phyloP scores from a whole-genome alignment of 2,888 invertebrate species.

The Cataglyphis livida region DNA sequence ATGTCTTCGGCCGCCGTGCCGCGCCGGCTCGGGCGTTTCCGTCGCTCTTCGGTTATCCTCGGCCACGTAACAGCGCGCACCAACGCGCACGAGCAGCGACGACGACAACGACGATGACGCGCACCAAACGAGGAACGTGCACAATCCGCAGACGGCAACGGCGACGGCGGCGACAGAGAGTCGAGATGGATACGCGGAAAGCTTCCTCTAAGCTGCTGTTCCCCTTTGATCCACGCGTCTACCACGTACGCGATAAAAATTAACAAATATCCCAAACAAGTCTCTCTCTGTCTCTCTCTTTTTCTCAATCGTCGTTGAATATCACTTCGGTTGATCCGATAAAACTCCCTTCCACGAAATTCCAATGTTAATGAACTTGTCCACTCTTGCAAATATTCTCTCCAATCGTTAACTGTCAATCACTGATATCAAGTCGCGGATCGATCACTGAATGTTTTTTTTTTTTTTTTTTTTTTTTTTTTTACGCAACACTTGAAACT shows the following conservation, averaged over 20 bases:
- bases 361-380: neutral
- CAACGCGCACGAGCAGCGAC: constrained; percentile 44
- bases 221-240: neutral
- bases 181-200: neutral
- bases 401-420: neutral
- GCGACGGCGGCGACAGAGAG: constrained; percentile 44
- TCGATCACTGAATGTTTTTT: neutral
- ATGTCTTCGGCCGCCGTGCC: constrained; percentile 48
- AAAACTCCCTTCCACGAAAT: neutral
- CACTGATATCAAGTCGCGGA: neutral
- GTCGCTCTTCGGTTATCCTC: constrained; percentile 32
- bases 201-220: neutral
- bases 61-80: constrained; percentile 38
- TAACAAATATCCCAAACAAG: neutral
- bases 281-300: too few species aligned
- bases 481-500: neutral
- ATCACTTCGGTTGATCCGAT: neutral
- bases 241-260: neutral
- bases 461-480: neutral
- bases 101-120: constrained; percentile 31
- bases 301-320: neutral
- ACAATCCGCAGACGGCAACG: constrained; percentile 63
- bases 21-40: constrained; percentile 23
- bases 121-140: constrained; percentile 52
- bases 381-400: neutral